Conservation (phyloP, 2,888 invertebrate genomes). For the Elysia crispata region DNA sequence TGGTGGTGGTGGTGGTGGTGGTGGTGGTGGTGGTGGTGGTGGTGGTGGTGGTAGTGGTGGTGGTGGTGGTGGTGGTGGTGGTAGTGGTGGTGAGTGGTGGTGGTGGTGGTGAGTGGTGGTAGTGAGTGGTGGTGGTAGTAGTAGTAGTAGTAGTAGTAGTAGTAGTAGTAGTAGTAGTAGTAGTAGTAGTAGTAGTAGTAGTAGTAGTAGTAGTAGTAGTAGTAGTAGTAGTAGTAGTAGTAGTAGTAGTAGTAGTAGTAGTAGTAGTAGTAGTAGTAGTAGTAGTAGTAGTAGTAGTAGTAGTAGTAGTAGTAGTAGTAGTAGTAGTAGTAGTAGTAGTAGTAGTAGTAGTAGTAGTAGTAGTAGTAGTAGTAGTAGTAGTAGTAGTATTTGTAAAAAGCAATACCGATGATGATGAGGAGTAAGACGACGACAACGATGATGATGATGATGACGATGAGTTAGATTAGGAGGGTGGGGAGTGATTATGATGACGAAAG, state of each 20-base stretch:
- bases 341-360: slow-evolving; percentile 1
- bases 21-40: background rate
- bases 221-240: slow-evolving; percentile 34
- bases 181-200: slow-evolving; percentile 34
- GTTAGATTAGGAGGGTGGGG: no score
- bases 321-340: slow-evolving; percentile 22
- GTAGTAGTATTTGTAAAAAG: no score
- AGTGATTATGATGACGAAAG: background rate
- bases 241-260: slow-evolving; percentile 34
- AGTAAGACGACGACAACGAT: no score
- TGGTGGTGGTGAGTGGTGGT: no score
- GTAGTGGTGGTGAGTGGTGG: no score
- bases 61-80: background rate
- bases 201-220: slow-evolving; percentile 34
- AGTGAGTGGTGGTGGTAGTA: no score
- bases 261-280: slow-evolving; percentile 34
- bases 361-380: background rate
- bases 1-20: no score
- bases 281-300: slow-evolving; percentile 34
- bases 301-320: slow-evolving; percentile 34
- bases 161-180: slow-evolving; percentile 34
- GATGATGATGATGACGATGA: no score
- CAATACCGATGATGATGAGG: no score
- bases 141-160: slow-evolving; percentile 34
- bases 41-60: background rate